phyloP scores from a whole-genome alignment of 2,888 invertebrate genomes.

The Bedellia somnulentella region DNA sequence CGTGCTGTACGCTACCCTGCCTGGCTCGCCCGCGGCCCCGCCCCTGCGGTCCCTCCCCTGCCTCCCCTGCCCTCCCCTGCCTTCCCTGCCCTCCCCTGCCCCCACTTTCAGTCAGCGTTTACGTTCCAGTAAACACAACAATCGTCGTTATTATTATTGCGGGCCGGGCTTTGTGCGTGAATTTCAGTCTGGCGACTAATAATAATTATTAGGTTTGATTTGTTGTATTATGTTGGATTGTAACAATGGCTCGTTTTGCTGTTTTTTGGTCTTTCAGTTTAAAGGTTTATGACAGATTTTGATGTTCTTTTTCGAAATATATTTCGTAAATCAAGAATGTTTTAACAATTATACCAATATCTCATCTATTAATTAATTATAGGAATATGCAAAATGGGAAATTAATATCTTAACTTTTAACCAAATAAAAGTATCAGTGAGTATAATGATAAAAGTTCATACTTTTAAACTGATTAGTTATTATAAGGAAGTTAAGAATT shows the following conservation, averaged over 20 bases:
- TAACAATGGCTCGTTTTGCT: conserved; percentile 44
- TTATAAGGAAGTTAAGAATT: too few relatives aligned
- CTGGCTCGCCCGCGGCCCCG: conserved; percentile 18
- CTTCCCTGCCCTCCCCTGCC: conserved; percentile 12
- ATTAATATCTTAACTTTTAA: too few relatives aligned
- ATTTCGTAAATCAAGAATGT: too few relatives aligned
- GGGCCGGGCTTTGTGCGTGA: conserved; percentile 61
- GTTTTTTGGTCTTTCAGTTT: conserved; percentile 25
- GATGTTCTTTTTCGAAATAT: too few relatives aligned
- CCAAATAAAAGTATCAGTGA: too few relatives aligned
- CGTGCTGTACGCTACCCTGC: not conserved
- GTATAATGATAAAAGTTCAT: too few relatives aligned
- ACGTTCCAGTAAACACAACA: conserved; percentile 62
- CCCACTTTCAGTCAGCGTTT: conserved; percentile 31
- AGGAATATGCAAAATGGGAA: too few relatives aligned
- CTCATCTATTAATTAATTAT: too few relatives aligned
- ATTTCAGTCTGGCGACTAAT: conserved; percentile 59
- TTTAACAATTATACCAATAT: too few relatives aligned
- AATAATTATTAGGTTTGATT: conserved; percentile 49
- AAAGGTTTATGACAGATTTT: too few relatives aligned
- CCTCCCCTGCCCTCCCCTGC: conserved; percentile 16
- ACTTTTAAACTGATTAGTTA: too few relatives aligned
- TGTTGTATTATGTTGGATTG: too few relatives aligned
- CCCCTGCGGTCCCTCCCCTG: conserved; percentile 18
- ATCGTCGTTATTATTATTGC: conserved; percentile 61